Conservation (phyloP, 2,113 vertebrate genomes). For the Solea solea region DNA sequence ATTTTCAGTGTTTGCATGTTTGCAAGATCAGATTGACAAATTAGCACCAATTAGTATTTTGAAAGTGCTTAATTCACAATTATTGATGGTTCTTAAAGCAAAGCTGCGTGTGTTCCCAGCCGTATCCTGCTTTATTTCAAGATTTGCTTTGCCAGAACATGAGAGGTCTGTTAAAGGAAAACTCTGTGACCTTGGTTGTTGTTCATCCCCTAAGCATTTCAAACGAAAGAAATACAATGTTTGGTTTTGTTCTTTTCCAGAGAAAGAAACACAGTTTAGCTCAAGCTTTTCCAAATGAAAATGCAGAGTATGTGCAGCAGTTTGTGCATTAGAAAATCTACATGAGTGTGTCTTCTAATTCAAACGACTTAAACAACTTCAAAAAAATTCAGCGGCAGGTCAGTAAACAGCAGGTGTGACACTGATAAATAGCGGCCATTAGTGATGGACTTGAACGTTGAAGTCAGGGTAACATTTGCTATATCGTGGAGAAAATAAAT, state of each 20-base stretch:
- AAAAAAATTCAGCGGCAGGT: conserved; percentile 12
- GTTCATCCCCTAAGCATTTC: conserved; percentile 33
- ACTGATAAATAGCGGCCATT: conserved; percentile 37
- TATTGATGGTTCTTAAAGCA: conserved; percentile 10
- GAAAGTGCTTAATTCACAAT: neutral
- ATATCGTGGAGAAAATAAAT: conserved; percentile 2
- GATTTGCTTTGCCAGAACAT: conserved; percentile 28
- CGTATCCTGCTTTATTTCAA: conserved; percentile 19
- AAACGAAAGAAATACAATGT: conserved; percentile 45
- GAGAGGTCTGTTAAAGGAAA: conserved; percentile 16
- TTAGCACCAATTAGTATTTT: neutral
- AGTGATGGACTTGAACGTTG: conserved; percentile 25
- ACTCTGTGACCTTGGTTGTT: conserved; percentile 23
- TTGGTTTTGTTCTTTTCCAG: conserved; percentile 18
- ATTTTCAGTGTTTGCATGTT: neutral
- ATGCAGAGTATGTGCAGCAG: conserved; percentile 13
- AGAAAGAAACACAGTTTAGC: too few relatives aligned
- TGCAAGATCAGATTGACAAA: neutral
- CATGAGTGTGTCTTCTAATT: neutral
- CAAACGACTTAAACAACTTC: neutral
- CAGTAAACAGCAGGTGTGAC: conserved; percentile 44
- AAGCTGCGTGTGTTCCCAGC: neutral
- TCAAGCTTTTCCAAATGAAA: conserved; percentile 16
- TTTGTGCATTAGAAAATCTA: neutral
- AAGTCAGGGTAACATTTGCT: neutral